phyloP scores from a whole-genome alignment of 2,888 invertebrate species.

The Leptinotarsa haldemani region DNA sequence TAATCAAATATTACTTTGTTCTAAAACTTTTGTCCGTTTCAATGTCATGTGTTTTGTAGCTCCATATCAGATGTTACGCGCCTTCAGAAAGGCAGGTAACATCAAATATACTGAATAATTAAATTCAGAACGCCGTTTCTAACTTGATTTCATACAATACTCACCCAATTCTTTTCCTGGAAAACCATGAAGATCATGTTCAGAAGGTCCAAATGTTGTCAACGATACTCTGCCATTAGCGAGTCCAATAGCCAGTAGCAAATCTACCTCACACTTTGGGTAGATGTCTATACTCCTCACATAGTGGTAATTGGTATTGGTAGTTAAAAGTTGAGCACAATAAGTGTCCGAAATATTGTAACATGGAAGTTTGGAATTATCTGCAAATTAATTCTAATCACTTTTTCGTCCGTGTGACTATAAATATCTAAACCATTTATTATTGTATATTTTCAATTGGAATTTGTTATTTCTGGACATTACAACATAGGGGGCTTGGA shows the following conservation, averaged over 20 bases:
- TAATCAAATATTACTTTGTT: too few relatives aligned
- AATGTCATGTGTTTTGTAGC: too few relatives aligned
- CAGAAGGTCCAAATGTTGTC: constrained; percentile 75
- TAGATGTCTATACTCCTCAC: constrained; percentile 91
- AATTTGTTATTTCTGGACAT: too few relatives aligned
- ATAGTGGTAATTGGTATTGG: constrained; percentile 80
- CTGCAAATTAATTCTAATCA: constrained; percentile 17
- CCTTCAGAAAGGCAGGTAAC: too few relatives aligned
- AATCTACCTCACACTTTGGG: constrained; percentile 80
- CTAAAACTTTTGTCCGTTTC: too few relatives aligned
- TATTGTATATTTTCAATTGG: too few relatives aligned
- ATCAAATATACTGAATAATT: too few relatives aligned
- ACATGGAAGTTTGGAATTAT: not conserved
- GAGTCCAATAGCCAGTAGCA: constrained; percentile 88
- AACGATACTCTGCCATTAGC: constrained; percentile 89
- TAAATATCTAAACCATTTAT: too few relatives aligned
- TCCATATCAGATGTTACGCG: too few relatives aligned
- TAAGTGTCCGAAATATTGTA: constrained; percentile 77
- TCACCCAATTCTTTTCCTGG: constrained; percentile 83
- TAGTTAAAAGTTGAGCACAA: constrained; percentile 77
- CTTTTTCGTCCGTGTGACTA: too few relatives aligned
- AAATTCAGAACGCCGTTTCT: too few relatives aligned
- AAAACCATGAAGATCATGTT: constrained; percentile 75
- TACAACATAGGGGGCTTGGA: too few relatives aligned
- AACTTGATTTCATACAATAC: not conserved